Evolutionary conservation across 2,113 vertebrate species (phyloP).

Genomic region (Theristicus caerulescens): DNA sequence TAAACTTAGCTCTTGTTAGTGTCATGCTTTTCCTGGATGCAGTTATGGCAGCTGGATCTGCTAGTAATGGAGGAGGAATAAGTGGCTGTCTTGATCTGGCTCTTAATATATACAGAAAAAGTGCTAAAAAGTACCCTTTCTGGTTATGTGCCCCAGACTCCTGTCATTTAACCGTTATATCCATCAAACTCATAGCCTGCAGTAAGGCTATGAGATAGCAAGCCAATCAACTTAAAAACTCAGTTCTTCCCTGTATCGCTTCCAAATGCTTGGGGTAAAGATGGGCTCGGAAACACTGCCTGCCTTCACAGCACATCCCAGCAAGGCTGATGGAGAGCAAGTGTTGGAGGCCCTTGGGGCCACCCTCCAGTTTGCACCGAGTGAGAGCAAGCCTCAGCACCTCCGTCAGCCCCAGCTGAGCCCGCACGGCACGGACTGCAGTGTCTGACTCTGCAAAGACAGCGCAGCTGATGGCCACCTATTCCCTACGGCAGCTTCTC

Average conservation of each 20-base stretch:
- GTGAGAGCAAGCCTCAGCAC: not conserved
- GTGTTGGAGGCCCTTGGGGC: no score
- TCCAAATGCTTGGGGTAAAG: not conserved
- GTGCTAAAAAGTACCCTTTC: not conserved
- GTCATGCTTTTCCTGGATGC: not conserved
- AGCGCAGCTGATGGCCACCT: not conserved
- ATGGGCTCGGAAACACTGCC: not conserved
- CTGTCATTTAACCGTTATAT: not conserved
- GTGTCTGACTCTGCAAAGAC: not conserved
- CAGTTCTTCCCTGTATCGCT: accelerated
- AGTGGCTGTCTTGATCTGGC: not conserved
- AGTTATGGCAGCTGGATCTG: not conserved
- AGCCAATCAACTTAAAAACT: not conserved
- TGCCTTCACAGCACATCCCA: not conserved
- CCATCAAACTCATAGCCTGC: not conserved
- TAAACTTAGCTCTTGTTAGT: not conserved
- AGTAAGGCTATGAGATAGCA: not conserved
- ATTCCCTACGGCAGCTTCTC: not conserved
- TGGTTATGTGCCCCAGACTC: not conserved
- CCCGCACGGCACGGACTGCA: accelerated
- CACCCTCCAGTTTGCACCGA: accelerated
- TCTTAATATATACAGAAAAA: not conserved
- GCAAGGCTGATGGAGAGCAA: not conserved
- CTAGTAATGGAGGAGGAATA: not conserved
- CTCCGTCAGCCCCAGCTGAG: not conserved